Conservation (phyloP, 2,797 vertebrate genomes). For the Microtus agrestis region DNA sequence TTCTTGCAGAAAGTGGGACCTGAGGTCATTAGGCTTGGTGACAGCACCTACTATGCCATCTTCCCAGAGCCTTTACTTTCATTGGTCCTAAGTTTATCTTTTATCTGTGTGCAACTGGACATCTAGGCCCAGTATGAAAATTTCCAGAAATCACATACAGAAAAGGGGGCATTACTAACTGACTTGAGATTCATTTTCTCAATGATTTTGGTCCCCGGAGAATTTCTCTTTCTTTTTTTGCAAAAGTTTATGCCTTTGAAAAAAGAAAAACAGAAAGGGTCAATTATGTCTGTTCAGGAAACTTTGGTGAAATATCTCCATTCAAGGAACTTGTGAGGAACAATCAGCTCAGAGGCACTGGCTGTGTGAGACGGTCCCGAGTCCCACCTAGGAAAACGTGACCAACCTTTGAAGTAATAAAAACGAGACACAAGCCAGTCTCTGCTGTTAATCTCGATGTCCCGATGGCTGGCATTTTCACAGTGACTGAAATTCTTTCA, state of each 20-base stretch:
- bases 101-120: neutral
- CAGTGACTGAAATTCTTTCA: neutral
- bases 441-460: neutral
- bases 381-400: neutral
- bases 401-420: neutral
- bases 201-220: neutral
- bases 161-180: neutral
- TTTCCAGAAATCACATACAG: neutral
- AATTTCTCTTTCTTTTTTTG: slow-evolving; percentile 24
- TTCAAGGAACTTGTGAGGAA: neutral
- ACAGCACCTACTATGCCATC: neutral
- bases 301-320: neutral
- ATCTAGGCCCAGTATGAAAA: neutral
- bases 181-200: slow-evolving; percentile 22
- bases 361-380: neutral
- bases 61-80: neutral
- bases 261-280: neutral
- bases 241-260: neutral
- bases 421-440: neutral
- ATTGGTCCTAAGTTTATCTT: neutral
- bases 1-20: neutral
- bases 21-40: neutral
- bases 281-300: neutral
- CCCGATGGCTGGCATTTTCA: neutral
- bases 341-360: neutral